Evolutionary conservation across 2,113 vertebrate genomes (phyloP).

Genomic region (Pituophis catenifer): DNA sequence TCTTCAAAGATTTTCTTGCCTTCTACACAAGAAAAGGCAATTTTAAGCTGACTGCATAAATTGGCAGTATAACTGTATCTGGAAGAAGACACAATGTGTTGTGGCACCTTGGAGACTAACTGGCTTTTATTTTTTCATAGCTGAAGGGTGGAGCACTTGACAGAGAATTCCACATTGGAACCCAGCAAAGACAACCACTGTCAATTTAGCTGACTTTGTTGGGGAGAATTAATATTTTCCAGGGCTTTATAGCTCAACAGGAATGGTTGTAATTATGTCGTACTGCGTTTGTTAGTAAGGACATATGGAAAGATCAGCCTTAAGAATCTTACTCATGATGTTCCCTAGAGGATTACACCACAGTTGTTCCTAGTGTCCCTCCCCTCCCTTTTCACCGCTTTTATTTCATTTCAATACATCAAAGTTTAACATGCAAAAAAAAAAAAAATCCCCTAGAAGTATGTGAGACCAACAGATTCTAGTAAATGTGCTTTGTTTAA

Average conservation of each 20-base stretch:
- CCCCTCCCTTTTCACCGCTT: not conserved
- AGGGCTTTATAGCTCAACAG: conserved; percentile 26
- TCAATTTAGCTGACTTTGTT: conserved; percentile 32
- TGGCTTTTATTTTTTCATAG: not conserved
- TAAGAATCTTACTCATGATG: conserved; percentile 54
- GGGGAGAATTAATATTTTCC: conserved; percentile 49
- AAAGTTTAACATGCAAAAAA: conserved; percentile 11
- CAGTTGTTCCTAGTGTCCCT: not conserved
- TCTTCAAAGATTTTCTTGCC: not conserved
- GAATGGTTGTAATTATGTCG: conserved; percentile 57
- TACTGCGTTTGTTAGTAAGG: conserved; percentile 49
- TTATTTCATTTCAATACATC: conserved; percentile 35
- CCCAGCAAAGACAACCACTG: rapidly evolving
- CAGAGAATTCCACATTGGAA: not conserved
- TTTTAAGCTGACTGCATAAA: not conserved
- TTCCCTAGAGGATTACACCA: conserved; percentile 29
- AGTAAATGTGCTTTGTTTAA: conserved; percentile 36
- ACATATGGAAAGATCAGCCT: conserved; percentile 54
- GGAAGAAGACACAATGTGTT: not conserved
- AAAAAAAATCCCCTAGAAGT: conserved; percentile 4
- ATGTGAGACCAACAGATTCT: conserved; percentile 9
- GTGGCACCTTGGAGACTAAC: not conserved
- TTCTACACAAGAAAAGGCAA: not conserved
- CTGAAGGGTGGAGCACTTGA: not conserved
- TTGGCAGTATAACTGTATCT: not conserved